phyloP scores from a whole-genome alignment of 2,113 vertebrate species.

The Pardalotus punctatus region DNA sequence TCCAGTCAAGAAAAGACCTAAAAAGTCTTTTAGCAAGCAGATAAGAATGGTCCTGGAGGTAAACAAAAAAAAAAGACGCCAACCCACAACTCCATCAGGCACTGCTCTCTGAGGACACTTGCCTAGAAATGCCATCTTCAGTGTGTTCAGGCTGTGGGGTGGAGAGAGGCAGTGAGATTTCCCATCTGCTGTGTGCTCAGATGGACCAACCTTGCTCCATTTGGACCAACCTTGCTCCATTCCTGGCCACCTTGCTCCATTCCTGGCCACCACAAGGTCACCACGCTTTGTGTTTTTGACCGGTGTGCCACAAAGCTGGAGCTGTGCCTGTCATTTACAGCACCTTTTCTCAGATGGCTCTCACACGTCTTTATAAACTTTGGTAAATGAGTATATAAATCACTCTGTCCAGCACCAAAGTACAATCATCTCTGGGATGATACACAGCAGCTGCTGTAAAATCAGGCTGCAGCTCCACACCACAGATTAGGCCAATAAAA shows the following conservation, averaged over 20 bases:
- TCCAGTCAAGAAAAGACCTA: not conserved
- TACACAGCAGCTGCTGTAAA: constrained; percentile 30
- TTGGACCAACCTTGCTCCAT: too few relatives aligned
- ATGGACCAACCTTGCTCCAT: not conserved
- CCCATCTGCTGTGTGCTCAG: not conserved
- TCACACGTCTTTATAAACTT: constrained; percentile 43
- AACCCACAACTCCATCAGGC: not conserved
- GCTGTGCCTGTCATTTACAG: not conserved
- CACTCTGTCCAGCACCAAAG: constrained; percentile 1
- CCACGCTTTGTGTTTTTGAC: not conserved
- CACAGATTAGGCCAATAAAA: constrained; percentile 32
- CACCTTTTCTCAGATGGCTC: constrained; percentile 16
- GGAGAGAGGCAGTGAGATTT: not conserved
- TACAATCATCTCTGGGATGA: constrained; percentile 17
- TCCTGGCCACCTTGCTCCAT: not conserved
- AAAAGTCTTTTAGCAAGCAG: not conserved
- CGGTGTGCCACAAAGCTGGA: not conserved
- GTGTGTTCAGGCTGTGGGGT: not conserved
- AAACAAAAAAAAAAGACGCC: not conserved
- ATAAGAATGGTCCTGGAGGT: not conserved
- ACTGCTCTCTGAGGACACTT: not conserved
- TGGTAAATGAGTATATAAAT: constrained; percentile 45
- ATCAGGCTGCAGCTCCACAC: not conserved
- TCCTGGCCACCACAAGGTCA: not conserved
- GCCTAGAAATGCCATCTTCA: not conserved